A percentile compares a stretch with the other conserved stretches of the same genome.
Conservation (phyloP, 2,888 invertebrate species). For the Diaprepes abbreviatus region DNA sequence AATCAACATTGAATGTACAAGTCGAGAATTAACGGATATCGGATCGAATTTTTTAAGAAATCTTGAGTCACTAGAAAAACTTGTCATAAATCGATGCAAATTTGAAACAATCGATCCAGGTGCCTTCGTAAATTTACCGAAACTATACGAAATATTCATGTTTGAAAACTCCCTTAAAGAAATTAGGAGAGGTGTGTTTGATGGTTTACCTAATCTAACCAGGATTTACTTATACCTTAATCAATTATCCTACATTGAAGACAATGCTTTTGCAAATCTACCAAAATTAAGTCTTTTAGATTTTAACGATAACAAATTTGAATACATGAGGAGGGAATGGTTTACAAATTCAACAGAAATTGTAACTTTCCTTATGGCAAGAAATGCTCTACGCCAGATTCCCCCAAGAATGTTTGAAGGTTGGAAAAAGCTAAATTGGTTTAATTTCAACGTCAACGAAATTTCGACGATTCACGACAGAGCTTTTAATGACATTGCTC, state of each 20-base stretch:
- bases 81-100: not conserved
- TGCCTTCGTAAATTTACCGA: not conserved
- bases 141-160: not conserved
- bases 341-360: conserved; percentile 5
- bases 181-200: not conserved
- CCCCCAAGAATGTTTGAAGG: conserved; percentile 13
- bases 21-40: not conserved
- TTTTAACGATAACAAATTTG: not conserved
- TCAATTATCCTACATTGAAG: conserved; percentile 10
- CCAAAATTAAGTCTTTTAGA: not conserved
- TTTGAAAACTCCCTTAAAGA: not conserved
- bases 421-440: conserved; percentile 7
- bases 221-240: not conserved
- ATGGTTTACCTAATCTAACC: not conserved
- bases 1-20: conserved; percentile 1
- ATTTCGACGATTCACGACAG: conserved; percentile 4
- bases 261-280: conserved; percentile 18
- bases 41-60: not conserved
- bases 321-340: not conserved
- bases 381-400: not conserved
- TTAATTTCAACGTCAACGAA: conserved; percentile 3
- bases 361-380: not conserved
- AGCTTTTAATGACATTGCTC: conserved; percentile 8
- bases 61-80: not conserved
- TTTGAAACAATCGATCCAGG: conserved; percentile 3